phyloP scores from a whole-genome alignment of 2,113 vertebrate species.

The Acanthisitta chloris region DNA sequence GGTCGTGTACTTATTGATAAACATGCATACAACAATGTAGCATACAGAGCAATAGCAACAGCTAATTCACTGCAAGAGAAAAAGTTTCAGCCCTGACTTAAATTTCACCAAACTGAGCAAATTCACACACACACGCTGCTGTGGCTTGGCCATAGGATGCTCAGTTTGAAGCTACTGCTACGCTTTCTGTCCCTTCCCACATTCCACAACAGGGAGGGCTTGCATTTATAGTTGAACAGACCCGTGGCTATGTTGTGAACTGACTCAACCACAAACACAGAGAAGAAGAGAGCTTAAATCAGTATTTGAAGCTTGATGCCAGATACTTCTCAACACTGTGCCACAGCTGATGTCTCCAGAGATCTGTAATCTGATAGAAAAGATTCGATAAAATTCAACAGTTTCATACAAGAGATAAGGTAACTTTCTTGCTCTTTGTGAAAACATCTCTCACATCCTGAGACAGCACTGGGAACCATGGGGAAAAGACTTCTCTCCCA shows the following conservation, averaged over 20 bases:
- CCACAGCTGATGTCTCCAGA: neutral
- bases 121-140: neutral
- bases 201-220: neutral
- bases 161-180: neutral
- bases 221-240: neutral
- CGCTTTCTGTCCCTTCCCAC: neutral
- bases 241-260: neutral
- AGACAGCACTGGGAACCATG: neutral
- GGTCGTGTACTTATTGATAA: neutral
- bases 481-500: neutral
- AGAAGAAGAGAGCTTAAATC: neutral
- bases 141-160: neutral
- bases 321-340: neutral
- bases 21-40: neutral
- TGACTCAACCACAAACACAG: rapidly evolving
- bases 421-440: neutral
- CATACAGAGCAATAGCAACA: neutral
- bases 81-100: neutral
- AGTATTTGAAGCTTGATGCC: neutral
- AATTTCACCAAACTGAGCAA: neutral
- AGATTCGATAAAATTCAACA: neutral
- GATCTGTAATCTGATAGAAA: neutral
- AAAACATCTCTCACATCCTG: neutral
- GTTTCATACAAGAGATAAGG: neutral
- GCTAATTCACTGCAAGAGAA: neutral